Base-by-base conservation (phyloP, 2,888 invertebrate species). In the Aelia acuminata region DNA sequence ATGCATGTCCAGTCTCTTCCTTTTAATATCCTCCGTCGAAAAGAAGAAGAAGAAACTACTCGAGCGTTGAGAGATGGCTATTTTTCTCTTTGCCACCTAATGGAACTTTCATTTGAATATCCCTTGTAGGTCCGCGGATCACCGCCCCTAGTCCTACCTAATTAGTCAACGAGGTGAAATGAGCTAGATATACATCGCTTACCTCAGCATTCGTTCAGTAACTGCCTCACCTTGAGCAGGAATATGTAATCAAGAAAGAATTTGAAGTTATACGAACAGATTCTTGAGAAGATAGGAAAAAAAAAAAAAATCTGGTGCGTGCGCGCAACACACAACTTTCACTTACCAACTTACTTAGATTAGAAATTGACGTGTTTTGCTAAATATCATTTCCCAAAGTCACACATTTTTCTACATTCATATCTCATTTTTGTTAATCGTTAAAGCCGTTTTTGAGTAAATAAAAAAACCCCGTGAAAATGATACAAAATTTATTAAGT, bases 101-200 rank as follows among this genome's bases (percentile, higher is more conserved):
- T 63, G 31, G 31, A 31, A 63, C 31, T 22, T 63, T 63, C 63
- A 63, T 63, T 63, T 63, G 63, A 63, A 63, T 63, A 63, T 63
- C 18, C 57, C 31, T n/a, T 31, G 26, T 15, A 57, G 57, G 31
- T 57, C 57, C 57, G 57, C 53, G 53, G 53, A 57, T 57, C 53
- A 57, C 26, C 53, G 53, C n/a, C 11, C 26, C 53, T 57, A 57
- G 53, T 26, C 57, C 3, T 57, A 10, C 26, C 26, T 31, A 4
- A 18, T 18, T 63, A 63, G 63, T 31, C 63, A 18, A 0, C 15
- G 7, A 63, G 31, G 31, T 63, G 63, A 63, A 63, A 63, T 63
- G 18, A 31, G 63, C 11, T 63, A 18, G 31, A 63, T 63, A 63
- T 31, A 18, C 63, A 63, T 18, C 63, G 26, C 31, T 63, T 31